These are phyloP conservation scores for Campopleginae sp. DNA, from an alignment of 2,888 invertebrate genomes.

Conservation along the genomic window DNA sequence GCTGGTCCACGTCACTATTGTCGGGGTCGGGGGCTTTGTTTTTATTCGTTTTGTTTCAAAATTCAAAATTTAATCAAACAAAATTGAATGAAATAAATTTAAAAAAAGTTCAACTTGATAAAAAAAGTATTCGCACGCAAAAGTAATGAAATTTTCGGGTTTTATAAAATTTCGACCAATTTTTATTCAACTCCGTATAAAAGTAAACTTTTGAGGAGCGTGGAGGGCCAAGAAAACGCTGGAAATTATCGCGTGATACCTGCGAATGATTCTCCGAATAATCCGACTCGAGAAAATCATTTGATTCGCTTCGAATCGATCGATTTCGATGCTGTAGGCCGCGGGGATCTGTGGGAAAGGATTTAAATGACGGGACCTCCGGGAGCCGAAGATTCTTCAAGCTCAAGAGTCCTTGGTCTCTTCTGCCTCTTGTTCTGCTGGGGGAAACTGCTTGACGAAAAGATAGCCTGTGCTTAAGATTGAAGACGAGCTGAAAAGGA, in stretches of 20 bases:
- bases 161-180: neutral
- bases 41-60: too few relatives aligned
- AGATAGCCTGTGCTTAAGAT: conserved; percentile 21
- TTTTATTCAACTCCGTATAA: neutral
- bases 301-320: neutral
- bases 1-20: neutral
- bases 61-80: too few relatives aligned
- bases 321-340: neutral
- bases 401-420: conserved; percentile 34
- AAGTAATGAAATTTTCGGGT: neutral
- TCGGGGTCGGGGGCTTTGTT: neutral
- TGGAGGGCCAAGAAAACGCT: neutral
- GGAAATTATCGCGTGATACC: neutral
- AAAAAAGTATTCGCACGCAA: neutral
- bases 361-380: conserved; percentile 28
- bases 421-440: conserved; percentile 3
- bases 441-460: conserved; percentile 33
- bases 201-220: neutral
- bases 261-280: neutral
- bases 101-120: neutral
- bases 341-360: conserved; percentile 5
- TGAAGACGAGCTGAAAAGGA: conserved; percentile 37
- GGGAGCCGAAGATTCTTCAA: conserved; percentile 39
- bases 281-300: neutral
- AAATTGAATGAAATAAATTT: too few relatives aligned